Conservation (phyloP, 2,888 invertebrate genomes). For the Pemphredon lugubris region DNA sequence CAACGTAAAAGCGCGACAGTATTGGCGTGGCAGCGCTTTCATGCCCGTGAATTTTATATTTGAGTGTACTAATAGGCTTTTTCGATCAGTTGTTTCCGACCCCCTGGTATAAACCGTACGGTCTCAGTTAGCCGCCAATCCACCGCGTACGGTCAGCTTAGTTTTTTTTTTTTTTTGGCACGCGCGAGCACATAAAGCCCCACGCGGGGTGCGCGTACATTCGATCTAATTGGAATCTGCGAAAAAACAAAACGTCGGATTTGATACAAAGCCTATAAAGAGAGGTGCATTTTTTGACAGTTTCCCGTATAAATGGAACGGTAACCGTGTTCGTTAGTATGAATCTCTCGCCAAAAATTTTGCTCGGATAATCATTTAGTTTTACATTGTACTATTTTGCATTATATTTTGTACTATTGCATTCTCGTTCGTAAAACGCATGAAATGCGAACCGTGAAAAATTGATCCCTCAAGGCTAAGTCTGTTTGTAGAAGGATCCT, state of each 20-base stretch:
- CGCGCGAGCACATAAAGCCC: slow-evolving; percentile 45
- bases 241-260: slow-evolving; percentile 2
- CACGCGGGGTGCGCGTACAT: neutral
- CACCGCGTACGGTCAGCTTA: slow-evolving; percentile 59
- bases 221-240: slow-evolving; percentile 47
- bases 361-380: too few relatives aligned
- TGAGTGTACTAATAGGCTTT: slow-evolving; percentile 33
- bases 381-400: too few relatives aligned
- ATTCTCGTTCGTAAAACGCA: too few relatives aligned
- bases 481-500: too few relatives aligned
- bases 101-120: slow-evolving; percentile 24
- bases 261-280: neutral
- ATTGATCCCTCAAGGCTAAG: too few relatives aligned
- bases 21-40: neutral
- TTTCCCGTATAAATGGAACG: slow-evolving; percentile 3
- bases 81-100: slow-evolving; percentile 15
- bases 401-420: too few relatives aligned
- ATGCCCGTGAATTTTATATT: slow-evolving; percentile 25
- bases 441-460: too few relatives aligned
- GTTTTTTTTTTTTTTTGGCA: slow-evolving; percentile 60
- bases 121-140: slow-evolving; percentile 46
- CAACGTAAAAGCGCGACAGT: neutral
- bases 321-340: too few relatives aligned
- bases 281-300: neutral
- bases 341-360: too few relatives aligned